A percentile compares a stretch with the other conserved stretches of the same genome.
phyloP scores from a whole-genome alignment of 1,140 invertebrate species.

The Dinothrombium tinctorium region DNA sequence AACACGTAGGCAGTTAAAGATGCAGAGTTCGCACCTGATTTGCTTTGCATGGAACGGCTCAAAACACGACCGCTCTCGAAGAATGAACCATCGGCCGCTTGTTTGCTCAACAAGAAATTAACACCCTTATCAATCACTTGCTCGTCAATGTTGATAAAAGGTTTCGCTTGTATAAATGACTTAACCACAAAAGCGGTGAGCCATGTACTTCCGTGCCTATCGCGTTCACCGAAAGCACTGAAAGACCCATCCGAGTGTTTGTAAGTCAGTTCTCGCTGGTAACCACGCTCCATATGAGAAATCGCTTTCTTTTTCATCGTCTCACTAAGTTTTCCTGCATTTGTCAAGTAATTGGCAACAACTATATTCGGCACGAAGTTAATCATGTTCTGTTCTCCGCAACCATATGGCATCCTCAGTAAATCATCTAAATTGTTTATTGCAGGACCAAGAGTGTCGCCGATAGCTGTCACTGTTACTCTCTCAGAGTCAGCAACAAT shows the following conservation, averaged over 20 bases:
- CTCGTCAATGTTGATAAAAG: constrained; percentile 46
- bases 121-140: constrained; percentile 42
- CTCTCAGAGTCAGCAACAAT: constrained; percentile 41
- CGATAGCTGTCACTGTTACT: constrained; percentile 45
- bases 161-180: constrained; percentile 56
- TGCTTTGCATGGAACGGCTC: constrained; percentile 44
- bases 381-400: constrained; percentile 85
- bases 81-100: constrained; percentile 59
- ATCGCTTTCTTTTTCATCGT: constrained; percentile 44
- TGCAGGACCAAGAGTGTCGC: constrained; percentile 46
- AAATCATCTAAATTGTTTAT: constrained; percentile 42
- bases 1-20: constrained; percentile 61
- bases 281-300: constrained; percentile 53
- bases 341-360: constrained; percentile 45
- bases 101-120: constrained; percentile 48
- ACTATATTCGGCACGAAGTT: constrained; percentile 76
- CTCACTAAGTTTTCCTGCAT: constrained; percentile 31
- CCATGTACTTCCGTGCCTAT: constrained; percentile 70
- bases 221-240: constrained; percentile 63
- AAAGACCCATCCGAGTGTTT: constrained; percentile 75
- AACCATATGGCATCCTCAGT: constrained; percentile 57
- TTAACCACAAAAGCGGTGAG: constrained; percentile 79
- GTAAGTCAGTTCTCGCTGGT: constrained; percentile 78
- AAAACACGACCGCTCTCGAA: constrained; percentile 43
- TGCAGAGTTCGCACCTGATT: constrained; percentile 18